Conservation (phyloP, 1,140 invertebrate genomes). For the Drosophila virilis region DNA sequence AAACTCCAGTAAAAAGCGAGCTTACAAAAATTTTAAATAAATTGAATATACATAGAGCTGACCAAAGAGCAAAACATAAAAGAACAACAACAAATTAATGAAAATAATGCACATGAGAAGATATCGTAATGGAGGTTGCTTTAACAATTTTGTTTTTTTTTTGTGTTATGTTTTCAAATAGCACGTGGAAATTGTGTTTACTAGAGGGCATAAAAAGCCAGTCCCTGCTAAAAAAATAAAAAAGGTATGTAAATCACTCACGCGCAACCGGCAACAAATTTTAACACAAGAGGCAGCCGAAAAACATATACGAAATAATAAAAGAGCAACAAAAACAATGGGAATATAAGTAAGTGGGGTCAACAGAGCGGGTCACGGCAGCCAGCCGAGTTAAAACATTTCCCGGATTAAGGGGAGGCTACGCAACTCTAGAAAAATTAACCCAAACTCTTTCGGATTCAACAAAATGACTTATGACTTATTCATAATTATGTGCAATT, state of each 20-base stretch:
- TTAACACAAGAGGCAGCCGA: constrained; percentile 13
- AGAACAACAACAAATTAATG: constrained; percentile 6
- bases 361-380: constrained; percentile 66
- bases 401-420: constrained; percentile 17
- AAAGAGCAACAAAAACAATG: constrained; percentile 20
- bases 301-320: constrained; percentile 5
- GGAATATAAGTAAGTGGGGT: constrained; percentile 52
- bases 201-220: constrained; percentile 17
- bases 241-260: constrained; percentile 59
- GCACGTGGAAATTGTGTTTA: constrained; percentile 28
- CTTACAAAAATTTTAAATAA: constrained; percentile 37
- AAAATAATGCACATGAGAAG: constrained; percentile 30
- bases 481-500: constrained; percentile 74
- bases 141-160: neutral
- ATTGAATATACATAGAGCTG: constrained; percentile 31
- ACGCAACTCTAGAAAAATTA: constrained; percentile 2
- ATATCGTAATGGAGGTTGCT: constrained; percentile 15
- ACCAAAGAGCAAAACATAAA: constrained; percentile 9
- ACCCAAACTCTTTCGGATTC: constrained; percentile 47
- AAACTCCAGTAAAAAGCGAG: constrained; percentile 32
- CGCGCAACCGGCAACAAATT: constrained; percentile 51
- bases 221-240: constrained; percentile 2
- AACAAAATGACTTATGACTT: constrained; percentile 58
- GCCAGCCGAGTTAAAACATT: constrained; percentile 30
- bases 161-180: neutral